Conservation (phyloP, 2,113 vertebrate genomes). For the Barnardius zonarius region DNA sequence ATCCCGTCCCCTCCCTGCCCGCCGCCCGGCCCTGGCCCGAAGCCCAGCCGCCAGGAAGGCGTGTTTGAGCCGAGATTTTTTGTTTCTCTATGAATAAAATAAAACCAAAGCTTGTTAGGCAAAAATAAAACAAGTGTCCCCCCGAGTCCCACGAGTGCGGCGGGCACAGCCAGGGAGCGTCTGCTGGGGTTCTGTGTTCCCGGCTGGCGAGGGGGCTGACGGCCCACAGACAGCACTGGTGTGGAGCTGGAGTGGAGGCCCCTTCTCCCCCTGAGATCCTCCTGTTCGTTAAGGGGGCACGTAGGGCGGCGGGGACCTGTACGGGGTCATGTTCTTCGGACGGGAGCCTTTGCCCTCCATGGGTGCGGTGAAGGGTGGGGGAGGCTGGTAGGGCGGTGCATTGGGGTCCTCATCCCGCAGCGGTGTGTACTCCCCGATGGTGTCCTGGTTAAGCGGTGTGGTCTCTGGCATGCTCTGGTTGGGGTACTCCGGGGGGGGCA, state of each 20-base stretch:
- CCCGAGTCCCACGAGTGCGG: conserved; percentile 65
- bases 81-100: conserved; percentile 79
- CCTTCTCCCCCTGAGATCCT: conserved; percentile 70
- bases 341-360: conserved; percentile 95
- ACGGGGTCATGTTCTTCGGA: conserved; percentile 97
- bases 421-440: conserved; percentile 88
- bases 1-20: conserved; percentile 43
- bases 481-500: conserved; percentile 92
- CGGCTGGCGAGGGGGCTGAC: conserved; percentile 67
- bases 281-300: conserved; percentile 90
- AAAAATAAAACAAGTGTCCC: conserved; percentile 79
- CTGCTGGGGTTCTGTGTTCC: conserved; percentile 61
- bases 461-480: conserved; percentile 90
- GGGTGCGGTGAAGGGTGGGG: conserved; percentile 91
- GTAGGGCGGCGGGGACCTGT: conserved; percentile 95
- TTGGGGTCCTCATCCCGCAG: conserved; percentile 94
- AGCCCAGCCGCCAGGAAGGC: conserved; percentile 78
- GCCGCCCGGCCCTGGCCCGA: conserved; percentile 4
- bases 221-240: conserved; percentile 79
- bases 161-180: conserved; percentile 39
- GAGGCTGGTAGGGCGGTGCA: conserved; percentile 93
- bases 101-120: conserved; percentile 86
- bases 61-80: conserved; percentile 66
- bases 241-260: conserved; percentile 81
- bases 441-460: conserved; percentile 89